A percentile compares a stretch with the other conserved stretches of the same genome.
Evolutionary conservation across 2,888 invertebrate species (phyloP).

Genomic region (Anodontia alba): DNA sequence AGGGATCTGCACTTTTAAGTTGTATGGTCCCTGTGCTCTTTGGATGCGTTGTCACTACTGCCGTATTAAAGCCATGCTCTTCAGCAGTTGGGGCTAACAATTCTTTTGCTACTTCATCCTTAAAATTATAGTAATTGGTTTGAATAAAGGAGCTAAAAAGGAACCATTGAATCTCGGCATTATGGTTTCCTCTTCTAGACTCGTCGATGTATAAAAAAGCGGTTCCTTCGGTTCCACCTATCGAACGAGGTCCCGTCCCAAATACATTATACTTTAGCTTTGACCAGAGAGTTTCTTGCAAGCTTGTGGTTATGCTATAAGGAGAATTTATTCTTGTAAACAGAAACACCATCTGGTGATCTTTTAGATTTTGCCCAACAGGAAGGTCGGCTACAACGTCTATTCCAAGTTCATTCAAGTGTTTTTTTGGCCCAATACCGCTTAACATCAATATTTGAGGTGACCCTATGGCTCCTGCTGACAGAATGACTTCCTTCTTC

Average conservation of each 20-base stretch:
- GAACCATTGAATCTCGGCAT: conserved; percentile 19
- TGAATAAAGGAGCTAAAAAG: conserved; percentile 1
- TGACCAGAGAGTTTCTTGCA: not conserved
- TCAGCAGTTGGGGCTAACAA: not conserved
- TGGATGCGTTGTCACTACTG: conserved; percentile 84
- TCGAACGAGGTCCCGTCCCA: conserved; percentile 5
- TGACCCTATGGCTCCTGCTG: conserved; percentile 82
- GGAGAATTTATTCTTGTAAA: conserved; percentile 28
- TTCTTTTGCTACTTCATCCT: not conserved
- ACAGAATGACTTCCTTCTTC: conserved; percentile 76
- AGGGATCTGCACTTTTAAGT: conserved; percentile 90
- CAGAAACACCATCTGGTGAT: conserved; percentile 60
- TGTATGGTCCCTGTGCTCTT: conserved; percentile 92
- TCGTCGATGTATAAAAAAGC: conserved; percentile 8
- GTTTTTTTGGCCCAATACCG: conserved; percentile 55
- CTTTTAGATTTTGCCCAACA: conserved; percentile 80
- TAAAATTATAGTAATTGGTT: not conserved
- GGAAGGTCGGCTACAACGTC: conserved; percentile 77
- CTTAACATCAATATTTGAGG: conserved; percentile 68
- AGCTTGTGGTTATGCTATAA: not conserved
- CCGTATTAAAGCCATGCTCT: conserved; percentile 75
- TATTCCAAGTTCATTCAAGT: conserved; percentile 79
- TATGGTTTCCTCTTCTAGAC: not conserved
- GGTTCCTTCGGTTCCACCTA: not conserved
- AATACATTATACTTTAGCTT: conserved; percentile 23